A percentile compares a stretch with the other conserved stretches of the same genome.
Conservation (phyloP, 1,140 invertebrate species). For the Bombus fervidus region DNA sequence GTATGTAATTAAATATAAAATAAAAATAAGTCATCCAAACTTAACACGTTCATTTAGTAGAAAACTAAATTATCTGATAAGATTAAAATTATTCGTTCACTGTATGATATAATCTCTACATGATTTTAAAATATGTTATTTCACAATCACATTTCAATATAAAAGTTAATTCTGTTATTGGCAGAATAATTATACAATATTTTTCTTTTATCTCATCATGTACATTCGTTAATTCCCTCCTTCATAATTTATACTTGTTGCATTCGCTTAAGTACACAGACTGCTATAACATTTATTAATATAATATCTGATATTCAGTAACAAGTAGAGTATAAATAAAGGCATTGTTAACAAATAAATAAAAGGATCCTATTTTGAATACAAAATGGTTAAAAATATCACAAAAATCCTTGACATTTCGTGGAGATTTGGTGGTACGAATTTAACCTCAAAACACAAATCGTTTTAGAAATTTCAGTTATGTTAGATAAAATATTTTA, state of each 20-base stretch:
- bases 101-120: background rate
- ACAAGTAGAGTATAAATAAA: background rate
- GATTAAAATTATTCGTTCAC: background rate
- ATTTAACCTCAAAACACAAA: constrained; percentile 29
- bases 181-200: background rate
- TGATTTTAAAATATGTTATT: background rate
- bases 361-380: background rate
- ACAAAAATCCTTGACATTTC: constrained; percentile 74
- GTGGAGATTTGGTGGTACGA: constrained; percentile 79
- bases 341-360: background rate
- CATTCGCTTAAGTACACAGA: background rate
- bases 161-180: background rate
- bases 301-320: background rate
- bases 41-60: background rate
- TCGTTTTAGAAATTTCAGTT: background rate
- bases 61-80: background rate
- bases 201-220: background rate
- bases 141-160: background rate
- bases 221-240: background rate
- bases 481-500: background rate
- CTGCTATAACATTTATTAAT: background rate
- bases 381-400: constrained; percentile 55
- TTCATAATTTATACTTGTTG: background rate
- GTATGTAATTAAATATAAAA: background rate
- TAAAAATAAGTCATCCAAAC: background rate